These are phyloP conservation scores for Pantherophis guttatus DNA, from an alignment of 2,113 vertebrate species.

Conservation along the genomic window DNA sequence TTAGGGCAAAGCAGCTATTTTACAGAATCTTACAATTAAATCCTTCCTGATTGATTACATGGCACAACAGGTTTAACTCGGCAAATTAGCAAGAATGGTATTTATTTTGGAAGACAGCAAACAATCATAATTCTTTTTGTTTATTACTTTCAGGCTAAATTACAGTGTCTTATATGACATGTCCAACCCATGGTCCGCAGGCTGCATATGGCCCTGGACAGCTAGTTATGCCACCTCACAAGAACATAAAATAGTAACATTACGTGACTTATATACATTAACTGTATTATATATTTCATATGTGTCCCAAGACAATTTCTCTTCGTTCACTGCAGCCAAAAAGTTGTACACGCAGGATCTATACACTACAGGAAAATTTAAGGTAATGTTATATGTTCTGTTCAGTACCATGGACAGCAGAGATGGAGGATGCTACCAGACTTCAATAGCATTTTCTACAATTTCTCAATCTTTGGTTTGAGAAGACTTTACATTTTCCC, in stretches of 20 bases:
- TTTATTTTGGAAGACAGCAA: accelerated
- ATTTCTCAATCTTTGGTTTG: not conserved
- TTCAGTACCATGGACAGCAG: not conserved
- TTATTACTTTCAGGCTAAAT: accelerated
- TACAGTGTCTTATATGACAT: not conserved
- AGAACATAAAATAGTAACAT: not conserved
- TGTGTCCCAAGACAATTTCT: not conserved
- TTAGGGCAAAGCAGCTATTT: accelerated
- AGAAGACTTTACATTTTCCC: not conserved
- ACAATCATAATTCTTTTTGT: not conserved
- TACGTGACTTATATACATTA: not conserved
- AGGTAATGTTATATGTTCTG: not conserved
- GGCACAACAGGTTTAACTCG: not conserved
- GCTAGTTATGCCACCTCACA: not conserved
- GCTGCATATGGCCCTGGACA: not conserved
- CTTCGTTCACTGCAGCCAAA: not conserved
- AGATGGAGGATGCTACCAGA: not conserved
- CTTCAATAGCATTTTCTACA: not conserved
- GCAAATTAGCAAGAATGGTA: not conserved
- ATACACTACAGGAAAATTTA: not conserved
- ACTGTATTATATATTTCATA: not conserved
- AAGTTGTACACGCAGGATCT: not conserved
- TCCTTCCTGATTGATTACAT: not conserved
- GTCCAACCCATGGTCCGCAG: not conserved
- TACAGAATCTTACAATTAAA: accelerated